Evolutionary conservation across 2,888 invertebrate species (phyloP), one percentile per base, ranked within the genome.

Genomic region (Agonopterix subpropinquella): DNA sequence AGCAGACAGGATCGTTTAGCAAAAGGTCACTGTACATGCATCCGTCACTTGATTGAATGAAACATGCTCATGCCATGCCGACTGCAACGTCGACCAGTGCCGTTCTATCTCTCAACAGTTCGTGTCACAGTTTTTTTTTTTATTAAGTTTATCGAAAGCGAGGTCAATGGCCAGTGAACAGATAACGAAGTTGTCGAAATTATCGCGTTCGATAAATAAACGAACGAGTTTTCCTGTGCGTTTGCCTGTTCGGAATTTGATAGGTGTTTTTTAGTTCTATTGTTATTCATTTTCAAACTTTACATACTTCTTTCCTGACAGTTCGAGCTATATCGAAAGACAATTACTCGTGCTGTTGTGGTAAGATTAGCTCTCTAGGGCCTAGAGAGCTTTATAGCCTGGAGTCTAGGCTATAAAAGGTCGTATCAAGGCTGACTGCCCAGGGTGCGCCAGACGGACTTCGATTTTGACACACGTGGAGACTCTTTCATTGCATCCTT

Each of bases 181-280:
- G 66, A 70, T 75, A 73, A 67, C 64, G 64, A 63, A 53, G 55
- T 57, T 52, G 58, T 60, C 58, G 57, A 68, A 73, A 67, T 68
- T 58, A 56, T 58, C 57, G 54, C 54, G 46, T 52, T 58, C 52
- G 62, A 39, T 28, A 58, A 61, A 66, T 72, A 68, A 64, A 62
- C 59, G 61, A 74, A 70, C 65, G 57, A 60, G 70, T 68, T 70
- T 62, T 28, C 28, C 39, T 10, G 39, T 39, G 39, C 39, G n/a
- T 39, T 39, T 39, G 39, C 28, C 28, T 39, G 39, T 10, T 39
- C n/a, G 39, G n/a, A 39, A 39, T 39, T 39, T 39, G 10, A 39
- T 39, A 39, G 9, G 9, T 39, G 39, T 37, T 37, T 37, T n/a
- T 37, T 37, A 3, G 18, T 28, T 28, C 7, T 28, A 7, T 28